Base-by-base conservation (phyloP, 2,888 invertebrate species). In the Hydriomena furcata region DNA sequence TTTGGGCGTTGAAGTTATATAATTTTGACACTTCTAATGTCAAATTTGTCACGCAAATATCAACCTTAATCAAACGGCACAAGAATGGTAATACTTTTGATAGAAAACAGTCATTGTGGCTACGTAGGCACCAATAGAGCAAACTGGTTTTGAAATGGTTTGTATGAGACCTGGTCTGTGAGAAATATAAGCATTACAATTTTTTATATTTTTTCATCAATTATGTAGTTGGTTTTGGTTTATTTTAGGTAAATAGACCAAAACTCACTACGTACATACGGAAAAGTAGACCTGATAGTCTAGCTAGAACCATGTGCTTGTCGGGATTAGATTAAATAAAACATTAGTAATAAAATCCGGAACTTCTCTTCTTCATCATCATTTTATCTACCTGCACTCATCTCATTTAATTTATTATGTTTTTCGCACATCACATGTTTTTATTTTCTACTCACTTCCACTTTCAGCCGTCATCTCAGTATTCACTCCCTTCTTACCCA, bases 111-210 rank as follows among this genome's bases (percentile, higher is more conserved):
- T 45, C 38, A 47, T 27, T 41, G 50, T 43, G 40, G 45, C 55
- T 56, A 51, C 27, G 55, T 48, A 54, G 48, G 51, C 50, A 57
- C 30, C 34, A 46, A 52, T 59, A 59, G 59, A 63, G 41, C 28
- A 56, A 63, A 61, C 59, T 49, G 61, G 61, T 63, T 63, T 63
- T 49, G 49, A 49, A 58, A 60, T 58, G 58, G 55, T 50, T 55
- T 51, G 61, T 61, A 56, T 55, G 54, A 57, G 57, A 52, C 55
- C 50, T 52, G 49, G 56, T 27, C 45, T 51, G 55, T 53, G 54
- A 60, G 55, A 57, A 61, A 55, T n/a, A n/a, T 60, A 44, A 40
- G 38, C 25, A 54, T 50, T 50, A 58, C 55, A 52, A 47, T 43
- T 50, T 48, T 57, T 37, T 55, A 52, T 55, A 48, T 53, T 55